A percentile compares a stretch with the other conserved stretches of the same genome.
Evolutionary conservation across 2,888 invertebrate genomes (phyloP).

Genomic region (Drosophila lacicola): DNA sequence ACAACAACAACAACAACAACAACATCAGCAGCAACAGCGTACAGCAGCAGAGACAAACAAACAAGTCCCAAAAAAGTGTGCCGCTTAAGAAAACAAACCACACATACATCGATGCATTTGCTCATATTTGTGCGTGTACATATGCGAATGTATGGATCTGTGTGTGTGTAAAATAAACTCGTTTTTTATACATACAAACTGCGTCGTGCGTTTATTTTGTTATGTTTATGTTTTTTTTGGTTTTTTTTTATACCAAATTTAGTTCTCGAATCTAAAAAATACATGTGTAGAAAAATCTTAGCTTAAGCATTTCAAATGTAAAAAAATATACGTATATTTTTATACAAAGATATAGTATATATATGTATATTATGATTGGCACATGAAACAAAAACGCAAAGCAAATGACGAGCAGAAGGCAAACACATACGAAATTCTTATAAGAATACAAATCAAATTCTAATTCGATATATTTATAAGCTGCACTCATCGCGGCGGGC

Average conservation of each 20-base stretch:
- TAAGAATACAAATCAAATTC: slow-evolving; percentile 6
- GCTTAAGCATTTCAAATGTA: slow-evolving; percentile 37
- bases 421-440: slow-evolving; percentile 8
- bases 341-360: background rate
- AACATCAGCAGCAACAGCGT: slow-evolving; percentile 1
- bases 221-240: slow-evolving; percentile 35
- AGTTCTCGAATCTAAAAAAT: slow-evolving; percentile 46
- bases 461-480: slow-evolving; percentile 12
- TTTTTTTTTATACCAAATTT: slow-evolving; percentile 35
- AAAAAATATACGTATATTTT: slow-evolving; percentile 9
- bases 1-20: slow-evolving; percentile 11
- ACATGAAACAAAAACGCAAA: slow-evolving; percentile 15
- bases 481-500: slow-evolving; percentile 20
- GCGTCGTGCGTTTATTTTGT: slow-evolving; percentile 64
- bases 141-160: background rate
- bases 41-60: slow-evolving; percentile 29
- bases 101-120: slow-evolving; percentile 4
- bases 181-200: slow-evolving; percentile 65
- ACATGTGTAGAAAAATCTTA: slow-evolving; percentile 43
- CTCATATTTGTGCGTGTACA: background rate
- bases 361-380: slow-evolving; percentile 19
- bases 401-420: slow-evolving; percentile 8
- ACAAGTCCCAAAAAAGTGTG: slow-evolving; percentile 46
- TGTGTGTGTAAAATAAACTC: slow-evolving; percentile 40
- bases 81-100: slow-evolving; percentile 45